Evolutionary conservation across 2,888 invertebrate species (phyloP).

Genomic region (Chromoteleia sp.): DNA sequence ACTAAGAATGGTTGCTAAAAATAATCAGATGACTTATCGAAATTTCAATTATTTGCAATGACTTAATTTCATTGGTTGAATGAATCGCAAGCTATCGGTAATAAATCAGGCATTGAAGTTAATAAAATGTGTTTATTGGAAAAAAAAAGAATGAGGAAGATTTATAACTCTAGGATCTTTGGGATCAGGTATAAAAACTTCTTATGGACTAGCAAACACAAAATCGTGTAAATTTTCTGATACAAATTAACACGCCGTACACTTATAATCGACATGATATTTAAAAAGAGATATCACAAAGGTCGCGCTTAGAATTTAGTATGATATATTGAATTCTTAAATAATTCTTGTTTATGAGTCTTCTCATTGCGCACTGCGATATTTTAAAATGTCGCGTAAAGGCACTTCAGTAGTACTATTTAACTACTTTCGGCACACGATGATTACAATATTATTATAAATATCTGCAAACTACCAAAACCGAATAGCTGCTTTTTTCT

Average conservation of each 20-base stretch:
- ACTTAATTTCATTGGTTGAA: slow-evolving; percentile 24
- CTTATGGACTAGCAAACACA: slow-evolving; percentile 74
- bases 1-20: not conserved
- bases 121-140: slow-evolving; percentile 76
- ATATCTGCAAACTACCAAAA: slow-evolving; percentile 23
- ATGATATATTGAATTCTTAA: not conserved
- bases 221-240: slow-evolving; percentile 4
- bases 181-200: slow-evolving; percentile 75
- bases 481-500: slow-evolving; percentile 19
- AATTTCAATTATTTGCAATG: slow-evolving; percentile 32
- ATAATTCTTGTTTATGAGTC: no score
- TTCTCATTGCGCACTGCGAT: not conserved
- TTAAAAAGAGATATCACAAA: slow-evolving; percentile 4
- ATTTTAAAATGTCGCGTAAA: no score
- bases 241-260: slow-evolving; percentile 3
- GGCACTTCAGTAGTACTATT: no score
- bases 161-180: slow-evolving; percentile 76
- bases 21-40: slow-evolving; percentile 15
- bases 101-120: slow-evolving; percentile 68
- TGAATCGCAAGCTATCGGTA: slow-evolving; percentile 39
- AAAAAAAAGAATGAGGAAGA: slow-evolving; percentile 70
- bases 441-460: slow-evolving; percentile 26
- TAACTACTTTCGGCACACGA: slow-evolving; percentile 32
- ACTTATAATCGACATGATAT: slow-evolving; percentile 2
- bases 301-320: not conserved